These are phyloP conservation scores for Callopanchax toddi DNA, from an alignment of 2,113 vertebrate species.

Conservation along the genomic window DNA sequence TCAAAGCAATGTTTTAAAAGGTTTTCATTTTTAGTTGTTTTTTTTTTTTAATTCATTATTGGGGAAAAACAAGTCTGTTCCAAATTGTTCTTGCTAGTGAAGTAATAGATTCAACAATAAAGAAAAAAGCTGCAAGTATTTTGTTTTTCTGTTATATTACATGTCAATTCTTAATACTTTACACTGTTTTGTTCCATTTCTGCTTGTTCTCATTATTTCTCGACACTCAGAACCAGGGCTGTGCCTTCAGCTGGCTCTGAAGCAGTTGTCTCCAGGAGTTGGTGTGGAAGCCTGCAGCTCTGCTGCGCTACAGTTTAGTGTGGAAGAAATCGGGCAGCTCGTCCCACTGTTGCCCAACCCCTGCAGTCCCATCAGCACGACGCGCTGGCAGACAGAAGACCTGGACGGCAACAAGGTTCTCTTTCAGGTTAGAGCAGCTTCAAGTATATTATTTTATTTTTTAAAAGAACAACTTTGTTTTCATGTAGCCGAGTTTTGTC, in stretches of 20 bases:
- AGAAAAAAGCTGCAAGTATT: no score
- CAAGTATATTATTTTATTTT: neutral
- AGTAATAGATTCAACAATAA: no score
- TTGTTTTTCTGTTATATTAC: no score
- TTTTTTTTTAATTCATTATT: no score
- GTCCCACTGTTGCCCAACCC: conserved; percentile 94
- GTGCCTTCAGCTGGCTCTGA: conserved; percentile 88
- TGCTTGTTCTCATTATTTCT: neutral
- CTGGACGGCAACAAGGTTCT: conserved; percentile 92
- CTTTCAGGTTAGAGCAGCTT: conserved; percentile 83
- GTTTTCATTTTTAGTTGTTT: no score
- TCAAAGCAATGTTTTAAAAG: no score
- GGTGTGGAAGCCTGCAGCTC: conserved; percentile 82
- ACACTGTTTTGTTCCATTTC: neutral
- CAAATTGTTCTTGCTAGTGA: no score
- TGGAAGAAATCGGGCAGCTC: conserved; percentile 90
- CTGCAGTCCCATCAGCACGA: conserved; percentile 89
- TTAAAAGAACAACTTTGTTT: no score
- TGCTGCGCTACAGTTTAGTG: conserved; percentile 88
- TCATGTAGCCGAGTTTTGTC: no score
- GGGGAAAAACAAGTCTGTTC: no score
- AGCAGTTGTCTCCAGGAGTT: conserved; percentile 85
- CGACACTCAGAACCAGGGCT: conserved; percentile 44
- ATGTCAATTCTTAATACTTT: no score
- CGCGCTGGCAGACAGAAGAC: conserved; percentile 94